phyloP scores from a whole-genome alignment of 2,113 vertebrate genomes.

The Eidolon helvum region DNA sequence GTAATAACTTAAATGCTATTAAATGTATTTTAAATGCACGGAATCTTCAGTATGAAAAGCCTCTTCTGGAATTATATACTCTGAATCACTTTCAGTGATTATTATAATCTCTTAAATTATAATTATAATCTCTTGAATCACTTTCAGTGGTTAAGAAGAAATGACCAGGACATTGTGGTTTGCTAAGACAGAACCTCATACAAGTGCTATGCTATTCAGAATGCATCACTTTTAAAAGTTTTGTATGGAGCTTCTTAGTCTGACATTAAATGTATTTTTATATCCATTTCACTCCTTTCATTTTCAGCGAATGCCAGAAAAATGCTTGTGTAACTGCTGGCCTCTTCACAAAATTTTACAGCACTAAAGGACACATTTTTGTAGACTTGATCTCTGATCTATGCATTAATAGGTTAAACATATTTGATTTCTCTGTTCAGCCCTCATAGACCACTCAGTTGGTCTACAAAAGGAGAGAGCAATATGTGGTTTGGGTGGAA shows the following conservation, averaged over 20 bases:
- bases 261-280: not conserved
- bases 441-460: not conserved
- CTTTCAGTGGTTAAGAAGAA: not conserved
- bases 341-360: not conserved
- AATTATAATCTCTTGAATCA: not conserved
- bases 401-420: not conserved
- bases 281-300: not conserved
- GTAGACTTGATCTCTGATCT: not conserved
- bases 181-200: not conserved
- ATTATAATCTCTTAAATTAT: too few relatives aligned
- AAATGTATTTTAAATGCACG: not conserved
- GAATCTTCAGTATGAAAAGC: not conserved
- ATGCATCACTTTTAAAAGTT: not conserved
- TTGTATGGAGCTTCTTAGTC: not conserved
- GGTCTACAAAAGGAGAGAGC: not conserved
- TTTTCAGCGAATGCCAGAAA: not conserved
- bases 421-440: not conserved
- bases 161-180: not conserved
- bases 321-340: not conserved
- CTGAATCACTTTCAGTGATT: not conserved
- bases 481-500: not conserved
- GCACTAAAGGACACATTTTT: not conserved
- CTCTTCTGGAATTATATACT: not conserved
- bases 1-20: not conserved
- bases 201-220: not conserved